A percentile compares a stretch with the other conserved stretches of the same genome.
phyloP scores from a whole-genome alignment of 2,797 vertebrate genomes.

The Tragelaphus eurycerus region DNA sequence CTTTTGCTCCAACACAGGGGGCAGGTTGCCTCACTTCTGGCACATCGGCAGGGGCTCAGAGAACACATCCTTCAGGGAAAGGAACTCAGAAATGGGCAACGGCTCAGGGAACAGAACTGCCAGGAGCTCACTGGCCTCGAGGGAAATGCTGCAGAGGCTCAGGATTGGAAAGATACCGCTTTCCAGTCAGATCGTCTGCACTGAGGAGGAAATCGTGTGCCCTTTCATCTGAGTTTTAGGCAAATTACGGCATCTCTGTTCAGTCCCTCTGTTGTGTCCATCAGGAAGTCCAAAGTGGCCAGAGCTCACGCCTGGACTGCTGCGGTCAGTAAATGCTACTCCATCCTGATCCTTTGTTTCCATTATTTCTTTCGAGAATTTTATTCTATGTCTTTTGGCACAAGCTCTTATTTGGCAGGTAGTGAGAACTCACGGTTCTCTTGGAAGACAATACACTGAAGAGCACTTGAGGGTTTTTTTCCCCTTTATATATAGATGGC shows the following conservation, averaged over 20 bases:
- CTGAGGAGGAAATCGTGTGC: neutral
- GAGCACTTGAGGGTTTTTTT: slow-evolving; percentile 26
- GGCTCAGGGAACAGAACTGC: slow-evolving; percentile 17
- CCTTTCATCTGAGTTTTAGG: neutral
- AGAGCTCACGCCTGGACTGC: neutral
- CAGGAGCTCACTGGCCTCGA: neutral
- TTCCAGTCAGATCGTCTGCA: neutral
- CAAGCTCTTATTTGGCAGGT: slow-evolving; percentile 49
- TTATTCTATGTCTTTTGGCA: slow-evolving; percentile 20
- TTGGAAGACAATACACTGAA: slow-evolving; percentile 58
- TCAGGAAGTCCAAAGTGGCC: neutral
- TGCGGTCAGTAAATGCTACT: neutral
- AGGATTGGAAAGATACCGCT: neutral
- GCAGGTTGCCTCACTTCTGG: neutral
- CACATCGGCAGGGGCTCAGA: neutral
- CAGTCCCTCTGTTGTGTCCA: neutral
- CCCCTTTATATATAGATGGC: slow-evolving; percentile 32
- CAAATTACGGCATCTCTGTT: neutral
- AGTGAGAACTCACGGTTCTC: slow-evolving; percentile 34
- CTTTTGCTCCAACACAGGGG: neutral
- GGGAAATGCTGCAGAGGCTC: neutral
- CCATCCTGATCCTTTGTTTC: neutral
- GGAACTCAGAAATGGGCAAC: slow-evolving; percentile 40
- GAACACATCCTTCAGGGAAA: slow-evolving; percentile 38
- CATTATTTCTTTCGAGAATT: slow-evolving; percentile 26